These are phyloP conservation scores for Drosophila orena DNA, from an alignment of 1,140 invertebrate species.

Conservation along the genomic window DNA sequence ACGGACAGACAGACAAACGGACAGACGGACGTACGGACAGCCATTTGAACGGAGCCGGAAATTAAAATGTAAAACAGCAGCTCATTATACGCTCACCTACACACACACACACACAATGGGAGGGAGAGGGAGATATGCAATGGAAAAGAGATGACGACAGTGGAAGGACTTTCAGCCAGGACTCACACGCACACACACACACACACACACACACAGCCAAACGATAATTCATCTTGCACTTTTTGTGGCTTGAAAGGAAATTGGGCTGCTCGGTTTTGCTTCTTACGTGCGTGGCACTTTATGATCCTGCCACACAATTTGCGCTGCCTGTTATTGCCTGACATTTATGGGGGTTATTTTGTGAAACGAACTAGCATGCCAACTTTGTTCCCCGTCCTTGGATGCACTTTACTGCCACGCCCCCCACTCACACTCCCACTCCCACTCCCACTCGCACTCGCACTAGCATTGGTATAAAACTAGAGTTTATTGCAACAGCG, in stretches of 20 bases:
- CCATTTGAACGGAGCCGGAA: conserved; percentile 56
- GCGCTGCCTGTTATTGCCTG: conserved; percentile 29
- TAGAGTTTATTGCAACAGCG: conserved; percentile 33
- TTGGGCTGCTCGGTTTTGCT: conserved; percentile 32
- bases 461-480: conserved; percentile 1
- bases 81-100: conserved; percentile 78
- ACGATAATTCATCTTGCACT: conserved; percentile 47
- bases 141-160: background rate
- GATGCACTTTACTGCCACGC: conserved; percentile 47
- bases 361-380: conserved; percentile 33
- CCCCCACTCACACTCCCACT: background rate
- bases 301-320: conserved; percentile 52
- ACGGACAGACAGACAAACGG: background rate
- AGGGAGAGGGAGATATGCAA: background rate
- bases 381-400: conserved; percentile 36
- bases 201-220: conserved; percentile 11
- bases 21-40: background rate
- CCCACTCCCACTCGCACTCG: too few relatives aligned
- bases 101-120: conserved; percentile 26
- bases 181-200: conserved; percentile 12
- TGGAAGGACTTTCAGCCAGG: conserved; percentile 2
- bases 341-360: conserved; percentile 35
- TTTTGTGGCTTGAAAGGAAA: conserved; percentile 41
- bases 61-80: conserved; percentile 82
- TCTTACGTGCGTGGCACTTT: conserved; percentile 32